These are phyloP conservation scores for Syndactyla subalaris DNA, from an alignment of 2,797 vertebrate genomes.

Conservation along the genomic window DNA sequence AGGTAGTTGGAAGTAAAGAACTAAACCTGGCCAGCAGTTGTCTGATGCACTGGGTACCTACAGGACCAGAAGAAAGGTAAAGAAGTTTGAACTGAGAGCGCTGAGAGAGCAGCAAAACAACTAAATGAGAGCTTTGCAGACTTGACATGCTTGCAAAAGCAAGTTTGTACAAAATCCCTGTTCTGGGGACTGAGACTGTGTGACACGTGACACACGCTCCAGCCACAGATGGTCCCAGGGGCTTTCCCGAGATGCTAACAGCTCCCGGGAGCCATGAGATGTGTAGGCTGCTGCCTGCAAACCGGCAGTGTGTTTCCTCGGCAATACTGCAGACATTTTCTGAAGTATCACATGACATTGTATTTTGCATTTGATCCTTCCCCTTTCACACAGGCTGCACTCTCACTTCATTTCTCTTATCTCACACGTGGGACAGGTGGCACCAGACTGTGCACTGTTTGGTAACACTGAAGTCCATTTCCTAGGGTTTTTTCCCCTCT, in stretches of 20 bases:
- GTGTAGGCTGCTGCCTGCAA: not conserved
- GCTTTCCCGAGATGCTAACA: not conserved
- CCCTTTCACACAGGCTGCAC: not conserved
- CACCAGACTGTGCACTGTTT: not conserved
- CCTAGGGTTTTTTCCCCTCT: not conserved
- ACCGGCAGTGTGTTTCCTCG: constrained; percentile 30
- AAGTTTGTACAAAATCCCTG: not conserved
- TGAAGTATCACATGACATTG: not conserved
- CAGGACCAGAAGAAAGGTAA: not conserved
- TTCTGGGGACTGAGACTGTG: not conserved
- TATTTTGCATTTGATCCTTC: not conserved
- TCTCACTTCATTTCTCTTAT: not conserved
- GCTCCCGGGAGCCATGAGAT: not conserved
- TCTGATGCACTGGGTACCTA: not conserved
- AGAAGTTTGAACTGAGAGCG: not conserved
- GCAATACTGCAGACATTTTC: not conserved
- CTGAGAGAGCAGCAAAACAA: not conserved
- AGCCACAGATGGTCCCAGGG: constrained; percentile 11
- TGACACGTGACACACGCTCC: not conserved
- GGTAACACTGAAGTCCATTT: not conserved
- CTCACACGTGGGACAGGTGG: not conserved
- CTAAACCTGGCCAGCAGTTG: not conserved
- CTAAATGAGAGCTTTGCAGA: not conserved
- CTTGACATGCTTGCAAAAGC: not conserved
- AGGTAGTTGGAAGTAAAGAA: not conserved